These are phyloP conservation scores for Dendrocincla tyrannina DNA, from an alignment of 2,797 vertebrate genomes.

Conservation along the genomic window DNA sequence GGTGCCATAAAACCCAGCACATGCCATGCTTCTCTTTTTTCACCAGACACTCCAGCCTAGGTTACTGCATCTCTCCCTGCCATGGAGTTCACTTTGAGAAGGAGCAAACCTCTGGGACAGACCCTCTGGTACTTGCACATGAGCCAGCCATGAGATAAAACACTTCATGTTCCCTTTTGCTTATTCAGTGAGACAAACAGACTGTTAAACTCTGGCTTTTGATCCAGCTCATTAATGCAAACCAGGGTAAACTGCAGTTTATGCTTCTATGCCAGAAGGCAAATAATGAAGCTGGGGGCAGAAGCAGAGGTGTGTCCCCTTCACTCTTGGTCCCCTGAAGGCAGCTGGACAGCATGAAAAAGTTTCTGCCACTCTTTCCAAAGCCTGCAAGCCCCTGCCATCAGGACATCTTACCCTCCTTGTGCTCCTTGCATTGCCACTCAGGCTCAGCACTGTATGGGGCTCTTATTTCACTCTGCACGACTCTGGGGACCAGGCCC, in stretches of 20 bases:
- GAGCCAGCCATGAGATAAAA: constrained; percentile 10
- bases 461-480: not conserved
- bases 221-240: not conserved
- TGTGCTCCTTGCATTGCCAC: rapidly evolving
- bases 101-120: not conserved
- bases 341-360: not conserved
- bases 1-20: not conserved
- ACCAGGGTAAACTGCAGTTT: not conserved
- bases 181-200: not conserved
- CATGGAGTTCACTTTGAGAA: not conserved
- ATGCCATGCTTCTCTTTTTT: not conserved
- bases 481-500: rapidly evolving
- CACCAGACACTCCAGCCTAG: not conserved
- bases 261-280: not conserved
- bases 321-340: not conserved
- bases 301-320: not conserved
- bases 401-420: too few relatives aligned
- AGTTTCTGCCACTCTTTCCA: not conserved
- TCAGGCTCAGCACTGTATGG: rapidly evolving
- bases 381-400: not conserved
- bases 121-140: not conserved
- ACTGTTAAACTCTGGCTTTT: not conserved
- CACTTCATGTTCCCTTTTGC: not conserved
- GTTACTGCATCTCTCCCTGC: not conserved
- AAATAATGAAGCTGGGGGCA: rapidly evolving